phyloP scores from a whole-genome alignment of 2,888 invertebrate genomes.

The Drosophila parthenogenetica region DNA sequence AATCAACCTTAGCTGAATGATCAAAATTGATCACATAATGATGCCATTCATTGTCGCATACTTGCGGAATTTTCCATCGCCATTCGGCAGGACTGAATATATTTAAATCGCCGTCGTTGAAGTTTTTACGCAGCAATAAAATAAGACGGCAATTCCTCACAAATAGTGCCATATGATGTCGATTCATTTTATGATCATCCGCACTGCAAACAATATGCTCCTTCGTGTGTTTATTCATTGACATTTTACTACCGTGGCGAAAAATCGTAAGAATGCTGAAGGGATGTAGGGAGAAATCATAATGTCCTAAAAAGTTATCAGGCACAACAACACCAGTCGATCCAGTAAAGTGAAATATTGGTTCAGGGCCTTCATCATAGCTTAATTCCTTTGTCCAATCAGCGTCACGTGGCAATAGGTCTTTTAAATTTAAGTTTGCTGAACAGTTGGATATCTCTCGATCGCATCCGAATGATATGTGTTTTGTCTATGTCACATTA shows the following conservation, averaged over 20 bases:
- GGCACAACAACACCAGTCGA: slow-evolving; percentile 95
- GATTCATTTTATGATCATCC: slow-evolving; percentile 99
- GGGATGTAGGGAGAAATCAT: slow-evolving; percentile 88
- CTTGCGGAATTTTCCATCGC: slow-evolving; percentile 98
- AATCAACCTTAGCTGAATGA: slow-evolving; percentile 90
- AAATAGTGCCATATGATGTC: slow-evolving; percentile 99
- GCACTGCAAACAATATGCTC: slow-evolving; percentile 98
- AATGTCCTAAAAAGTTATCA: slow-evolving; percentile 89
- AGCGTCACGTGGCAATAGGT: slow-evolving; percentile 86
- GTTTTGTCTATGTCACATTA: slow-evolving; percentile 84
- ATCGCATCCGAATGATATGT: slow-evolving; percentile 98
- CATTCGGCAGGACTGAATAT: slow-evolving; percentile 99
- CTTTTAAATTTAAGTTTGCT: slow-evolving; percentile 68
- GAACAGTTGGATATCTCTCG: slow-evolving; percentile 88
- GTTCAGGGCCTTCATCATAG: slow-evolving; percentile 94
- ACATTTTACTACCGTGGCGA: slow-evolving; percentile 92
- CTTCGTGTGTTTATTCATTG: slow-evolving; percentile 93
- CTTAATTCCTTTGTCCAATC: slow-evolving; percentile 93
- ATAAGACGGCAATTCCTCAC: slow-evolving; percentile 98
- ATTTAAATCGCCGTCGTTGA: slow-evolving; percentile 95
- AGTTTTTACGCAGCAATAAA: slow-evolving; percentile 94
- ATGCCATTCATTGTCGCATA: slow-evolving; percentile 99
- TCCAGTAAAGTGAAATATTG: slow-evolving; percentile 98
- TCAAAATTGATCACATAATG: slow-evolving; percentile 97
- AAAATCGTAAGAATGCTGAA: slow-evolving; percentile 98